These are phyloP conservation scores for Archegozetes longisetosus DNA, from an alignment of 1,140 invertebrate species.

Conservation along the genomic window DNA sequence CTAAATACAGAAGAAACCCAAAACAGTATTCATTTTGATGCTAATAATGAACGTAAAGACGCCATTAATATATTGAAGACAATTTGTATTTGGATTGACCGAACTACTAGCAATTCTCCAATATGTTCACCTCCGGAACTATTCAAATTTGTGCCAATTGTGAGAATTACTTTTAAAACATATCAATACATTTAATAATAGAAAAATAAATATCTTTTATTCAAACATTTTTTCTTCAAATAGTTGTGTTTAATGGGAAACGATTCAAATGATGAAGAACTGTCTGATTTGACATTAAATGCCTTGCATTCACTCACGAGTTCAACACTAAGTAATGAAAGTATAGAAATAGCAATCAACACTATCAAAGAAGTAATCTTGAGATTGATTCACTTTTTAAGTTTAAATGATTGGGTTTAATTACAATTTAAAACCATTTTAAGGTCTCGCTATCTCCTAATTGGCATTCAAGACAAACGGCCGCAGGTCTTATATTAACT, in stretches of 20 bases:
- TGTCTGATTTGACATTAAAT: constrained; percentile 45
- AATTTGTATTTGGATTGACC: constrained; percentile 41
- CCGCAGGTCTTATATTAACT: constrained; percentile 57
- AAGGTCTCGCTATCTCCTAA: constrained; percentile 35
- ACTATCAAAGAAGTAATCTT: constrained; percentile 17
- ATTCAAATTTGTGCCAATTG: constrained; percentile 38
- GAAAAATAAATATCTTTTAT: no score
- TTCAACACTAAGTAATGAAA: constrained; percentile 27
- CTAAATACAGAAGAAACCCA: neutral
- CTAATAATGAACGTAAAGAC: constrained; percentile 1
- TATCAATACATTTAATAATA: no score
- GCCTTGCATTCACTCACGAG: constrained; percentile 45
- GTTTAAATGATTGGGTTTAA: no score
- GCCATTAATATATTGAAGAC: constrained; percentile 24
- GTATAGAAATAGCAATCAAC: constrained; percentile 17
- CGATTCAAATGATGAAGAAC: constrained; percentile 56
- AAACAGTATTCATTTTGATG: neutral
- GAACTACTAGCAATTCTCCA: constrained; percentile 33
- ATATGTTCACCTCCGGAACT: constrained; percentile 35
- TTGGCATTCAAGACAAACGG: constrained; percentile 56
- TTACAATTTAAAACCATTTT: no score
- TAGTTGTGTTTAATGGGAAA: constrained; percentile 58
- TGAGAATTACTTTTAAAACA: constrained; percentile 22
- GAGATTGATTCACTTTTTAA: constrained; percentile 3
- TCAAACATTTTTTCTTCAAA: neutral